Evolutionary conservation across 2,888 invertebrate species (phyloP).

Genomic region (Epirrhoe alternata): DNA sequence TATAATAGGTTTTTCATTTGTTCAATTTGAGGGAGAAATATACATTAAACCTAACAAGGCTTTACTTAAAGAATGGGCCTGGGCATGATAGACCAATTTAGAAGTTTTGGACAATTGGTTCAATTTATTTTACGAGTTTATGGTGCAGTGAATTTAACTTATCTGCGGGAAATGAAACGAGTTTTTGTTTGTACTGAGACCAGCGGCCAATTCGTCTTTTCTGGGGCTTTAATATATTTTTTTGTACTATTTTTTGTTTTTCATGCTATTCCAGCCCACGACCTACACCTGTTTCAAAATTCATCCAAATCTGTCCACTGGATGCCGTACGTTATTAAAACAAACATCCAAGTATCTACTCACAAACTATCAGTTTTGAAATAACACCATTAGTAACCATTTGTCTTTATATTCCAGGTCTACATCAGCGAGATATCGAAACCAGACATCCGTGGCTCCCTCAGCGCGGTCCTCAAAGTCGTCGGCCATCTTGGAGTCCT

Average conservation of each 20-base stretch:
- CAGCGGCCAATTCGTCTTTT: no score
- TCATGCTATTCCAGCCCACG: no score
- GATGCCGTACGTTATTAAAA: no score
- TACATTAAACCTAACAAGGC: conserved; percentile 36
- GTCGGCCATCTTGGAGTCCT: conserved; percentile 94
- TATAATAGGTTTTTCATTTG: conserved; percentile 52
- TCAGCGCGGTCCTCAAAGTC: conserved; percentile 94
- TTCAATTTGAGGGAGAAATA: conserved; percentile 40
- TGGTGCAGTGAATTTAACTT: conserved; percentile 17
- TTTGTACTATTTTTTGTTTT: no score
- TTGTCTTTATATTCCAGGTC: conserved; percentile 81
- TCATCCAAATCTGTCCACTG: no score
- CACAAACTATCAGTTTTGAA: no score
- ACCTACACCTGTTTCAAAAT: no score
- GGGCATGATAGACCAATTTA: conserved; percentile 24
- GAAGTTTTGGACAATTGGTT: conserved; percentile 22
- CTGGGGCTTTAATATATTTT: no score
- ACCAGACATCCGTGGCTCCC: conserved; percentile 93
- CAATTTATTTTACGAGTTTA: conserved; percentile 32
- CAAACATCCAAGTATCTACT: no score
- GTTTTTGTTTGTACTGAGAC: background rate
- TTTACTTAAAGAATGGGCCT: conserved; percentile 34
- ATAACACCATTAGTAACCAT: background rate
- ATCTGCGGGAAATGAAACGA: conserved; percentile 9
- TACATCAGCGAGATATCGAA: conserved; percentile 97